Evolutionary conservation across 2,113 vertebrate genomes (phyloP).

Genomic region (Excalfactoria chinensis): DNA sequence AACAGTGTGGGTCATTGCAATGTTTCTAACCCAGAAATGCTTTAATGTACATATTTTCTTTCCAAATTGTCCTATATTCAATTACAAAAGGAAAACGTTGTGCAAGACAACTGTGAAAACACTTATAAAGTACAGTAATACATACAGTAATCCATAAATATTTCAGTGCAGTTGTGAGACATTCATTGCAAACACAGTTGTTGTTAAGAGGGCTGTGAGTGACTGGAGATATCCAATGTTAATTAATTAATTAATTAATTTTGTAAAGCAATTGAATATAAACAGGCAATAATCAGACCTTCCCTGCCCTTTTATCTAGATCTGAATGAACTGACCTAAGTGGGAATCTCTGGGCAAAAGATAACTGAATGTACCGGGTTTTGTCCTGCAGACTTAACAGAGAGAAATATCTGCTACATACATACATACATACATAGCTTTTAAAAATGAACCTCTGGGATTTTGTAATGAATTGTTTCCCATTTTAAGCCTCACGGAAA

Average conservation of each 20-base stretch:
- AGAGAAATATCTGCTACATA: not conserved
- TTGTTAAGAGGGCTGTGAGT: not conserved
- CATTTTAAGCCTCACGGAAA: not conserved
- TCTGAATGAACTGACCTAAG: not conserved
- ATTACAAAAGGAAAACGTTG: not conserved
- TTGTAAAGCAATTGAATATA: not conserved
- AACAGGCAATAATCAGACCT: not conserved
- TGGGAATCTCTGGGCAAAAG: not conserved
- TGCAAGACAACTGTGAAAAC: not conserved
- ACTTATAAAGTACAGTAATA: not conserved
- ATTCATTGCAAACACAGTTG: not conserved
- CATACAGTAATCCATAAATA: not conserved
- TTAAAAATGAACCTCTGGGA: not conserved
- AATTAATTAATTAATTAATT: not conserved
- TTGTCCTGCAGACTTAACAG: not conserved
- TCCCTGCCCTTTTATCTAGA: not conserved
- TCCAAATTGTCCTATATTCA: not conserved
- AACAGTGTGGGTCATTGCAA: not conserved
- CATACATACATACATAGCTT: not conserved
- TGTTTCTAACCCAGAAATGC: not conserved
- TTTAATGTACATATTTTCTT: not conserved
- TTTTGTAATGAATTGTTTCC: not conserved
- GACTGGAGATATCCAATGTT: not conserved
- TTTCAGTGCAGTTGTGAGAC: not conserved
- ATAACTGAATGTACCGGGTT: not conserved